phyloP scores from a whole-genome alignment of 2,797 vertebrate genomes.

The Euphonia xanthogaster region DNA sequence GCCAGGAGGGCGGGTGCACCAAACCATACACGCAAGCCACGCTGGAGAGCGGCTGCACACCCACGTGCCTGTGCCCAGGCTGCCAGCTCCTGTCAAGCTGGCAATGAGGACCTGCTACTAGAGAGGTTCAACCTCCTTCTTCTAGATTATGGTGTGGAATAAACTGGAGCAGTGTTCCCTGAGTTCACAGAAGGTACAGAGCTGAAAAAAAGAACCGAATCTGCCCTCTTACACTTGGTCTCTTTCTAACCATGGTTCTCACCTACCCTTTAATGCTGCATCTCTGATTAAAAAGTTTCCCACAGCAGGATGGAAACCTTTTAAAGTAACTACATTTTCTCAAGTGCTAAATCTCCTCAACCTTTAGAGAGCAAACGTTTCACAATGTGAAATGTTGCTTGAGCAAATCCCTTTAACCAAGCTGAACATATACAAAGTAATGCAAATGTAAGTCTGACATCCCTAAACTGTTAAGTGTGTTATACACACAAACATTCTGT shows the following conservation, averaged over 20 bases:
- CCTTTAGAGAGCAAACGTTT: not conserved
- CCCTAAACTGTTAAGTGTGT: not conserved
- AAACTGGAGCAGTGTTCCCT: not conserved
- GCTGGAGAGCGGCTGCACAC: not conserved
- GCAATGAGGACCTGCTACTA: not conserved
- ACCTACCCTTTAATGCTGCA: not conserved
- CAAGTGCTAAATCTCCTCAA: not conserved
- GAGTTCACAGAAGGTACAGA: not conserved
- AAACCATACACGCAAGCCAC: not conserved
- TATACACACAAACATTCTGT: not conserved
- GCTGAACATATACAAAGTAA: not conserved
- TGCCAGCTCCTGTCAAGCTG: not conserved
- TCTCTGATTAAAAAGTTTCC: not conserved
- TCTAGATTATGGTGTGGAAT: not conserved
- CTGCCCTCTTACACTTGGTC: not conserved
- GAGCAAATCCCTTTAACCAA: not conserved
- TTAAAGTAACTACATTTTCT: not conserved
- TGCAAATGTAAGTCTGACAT: not conserved
- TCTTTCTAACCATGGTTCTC: not conserved
- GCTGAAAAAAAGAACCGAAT: not conserved
- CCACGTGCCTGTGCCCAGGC: accelerated
- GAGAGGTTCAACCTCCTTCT: not conserved
- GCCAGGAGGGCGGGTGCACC: not conserved
- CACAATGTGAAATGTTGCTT: not conserved
- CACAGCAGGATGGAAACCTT: not conserved